These are phyloP conservation scores for Gymnoscelis rufifasciata DNA, from an alignment of 2,888 invertebrate species.

Conservation along the genomic window DNA sequence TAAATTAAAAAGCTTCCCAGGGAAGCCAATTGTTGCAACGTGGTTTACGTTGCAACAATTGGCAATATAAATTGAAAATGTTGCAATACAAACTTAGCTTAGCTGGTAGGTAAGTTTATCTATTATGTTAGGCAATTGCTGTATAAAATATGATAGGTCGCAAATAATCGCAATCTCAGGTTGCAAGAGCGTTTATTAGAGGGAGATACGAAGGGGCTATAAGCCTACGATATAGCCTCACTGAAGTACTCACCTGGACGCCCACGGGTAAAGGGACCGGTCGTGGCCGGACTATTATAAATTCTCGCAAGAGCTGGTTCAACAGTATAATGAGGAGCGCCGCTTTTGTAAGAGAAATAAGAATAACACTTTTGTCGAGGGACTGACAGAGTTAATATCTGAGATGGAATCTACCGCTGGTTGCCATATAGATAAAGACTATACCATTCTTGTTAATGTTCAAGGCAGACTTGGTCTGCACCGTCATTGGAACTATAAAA, in stretches of 20 bases:
- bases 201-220: constrained; percentile 12
- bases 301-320: constrained; percentile 27
- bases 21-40: no score
- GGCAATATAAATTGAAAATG: constrained; percentile 21
- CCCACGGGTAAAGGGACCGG: constrained; percentile 30
- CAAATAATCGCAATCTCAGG: constrained; percentile 26
- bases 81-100: constrained; percentile 12
- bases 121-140: constrained; percentile 20
- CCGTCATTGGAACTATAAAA: no score
- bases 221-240: constrained; percentile 14
- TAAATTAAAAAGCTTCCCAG: no score
- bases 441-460: background rate
- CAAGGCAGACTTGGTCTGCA: no score
- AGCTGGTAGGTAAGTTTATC: no score
- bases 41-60: no score
- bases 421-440: background rate
- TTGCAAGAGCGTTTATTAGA: constrained; percentile 26
- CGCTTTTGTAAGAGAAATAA: constrained; percentile 16
- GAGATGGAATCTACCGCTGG: no score
- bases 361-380: constrained; percentile 9
- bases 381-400: constrained; percentile 1
- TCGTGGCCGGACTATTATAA: constrained; percentile 27
- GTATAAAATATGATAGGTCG: constrained; percentile 29
- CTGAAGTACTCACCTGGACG: constrained; percentile 21
- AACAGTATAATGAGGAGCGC: constrained; percentile 13